These are phyloP conservation scores for Hiodon alosoides DNA, from an alignment of 2,113 vertebrate species.

Conservation along the genomic window DNA sequence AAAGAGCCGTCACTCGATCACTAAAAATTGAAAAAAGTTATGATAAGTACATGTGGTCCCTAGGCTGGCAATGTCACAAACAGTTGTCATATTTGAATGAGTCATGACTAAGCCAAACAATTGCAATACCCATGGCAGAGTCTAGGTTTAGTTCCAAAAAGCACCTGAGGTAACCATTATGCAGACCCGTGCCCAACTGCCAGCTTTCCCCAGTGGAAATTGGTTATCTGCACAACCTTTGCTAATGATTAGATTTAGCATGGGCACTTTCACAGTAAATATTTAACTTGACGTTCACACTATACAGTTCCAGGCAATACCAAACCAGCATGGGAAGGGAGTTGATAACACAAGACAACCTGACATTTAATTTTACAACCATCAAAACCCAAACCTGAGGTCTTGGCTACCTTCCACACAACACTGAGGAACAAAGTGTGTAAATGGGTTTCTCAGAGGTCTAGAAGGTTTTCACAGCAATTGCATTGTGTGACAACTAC, in stretches of 20 bases:
- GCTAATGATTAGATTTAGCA: slow-evolving; percentile 5
- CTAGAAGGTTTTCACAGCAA: background rate
- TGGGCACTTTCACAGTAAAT: background rate
- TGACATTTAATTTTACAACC: no score
- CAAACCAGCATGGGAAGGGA: background rate
- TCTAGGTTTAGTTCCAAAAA: background rate
- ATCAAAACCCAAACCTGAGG: no score
- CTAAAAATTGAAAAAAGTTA: no score
- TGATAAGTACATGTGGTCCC: no score
- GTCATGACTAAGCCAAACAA: no score
- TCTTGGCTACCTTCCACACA: background rate
- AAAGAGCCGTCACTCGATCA: no score
- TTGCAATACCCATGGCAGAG: no score
- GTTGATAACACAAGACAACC: no score
- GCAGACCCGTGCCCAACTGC: background rate
- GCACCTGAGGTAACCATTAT: slow-evolving; percentile 11
- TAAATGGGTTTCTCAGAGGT: background rate
- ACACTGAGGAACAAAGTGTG: background rate
- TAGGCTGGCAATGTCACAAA: no score
- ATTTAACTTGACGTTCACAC: slow-evolving; percentile 13
- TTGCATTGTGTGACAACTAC: background rate
- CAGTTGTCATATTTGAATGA: no score
- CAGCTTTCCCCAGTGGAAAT: background rate
- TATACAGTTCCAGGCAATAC: background rate
- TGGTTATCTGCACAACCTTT: background rate